Percentiles rank a stretch among this genome's conserved stretches.
These are phyloP conservation scores for Drosophila mojavensis DNA, from an alignment of 1,140 invertebrate genomes.

Conservation along the genomic window DNA sequence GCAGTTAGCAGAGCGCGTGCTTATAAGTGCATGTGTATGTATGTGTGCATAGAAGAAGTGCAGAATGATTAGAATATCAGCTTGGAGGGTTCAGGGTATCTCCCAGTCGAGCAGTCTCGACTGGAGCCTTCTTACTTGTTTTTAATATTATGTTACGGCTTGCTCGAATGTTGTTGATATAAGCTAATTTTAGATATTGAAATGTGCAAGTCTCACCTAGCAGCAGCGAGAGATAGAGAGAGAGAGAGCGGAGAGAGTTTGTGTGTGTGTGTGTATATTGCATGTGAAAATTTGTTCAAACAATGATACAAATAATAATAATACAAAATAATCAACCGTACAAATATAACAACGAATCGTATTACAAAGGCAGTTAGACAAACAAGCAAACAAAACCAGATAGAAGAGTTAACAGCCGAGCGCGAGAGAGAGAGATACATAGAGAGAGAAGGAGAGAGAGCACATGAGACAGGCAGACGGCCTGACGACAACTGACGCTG, in stretches of 20 bases:
- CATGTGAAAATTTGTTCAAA: slow-evolving; percentile 79
- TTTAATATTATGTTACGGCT: slow-evolving; percentile 9
- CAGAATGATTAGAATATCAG: too few relatives aligned
- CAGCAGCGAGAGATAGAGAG: not conserved
- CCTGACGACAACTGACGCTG: slow-evolving; percentile 71
- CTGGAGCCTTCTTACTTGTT: too few relatives aligned
- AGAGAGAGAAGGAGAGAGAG: slow-evolving; percentile 2
- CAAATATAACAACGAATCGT: slow-evolving; percentile 66
- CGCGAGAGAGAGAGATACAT: not conserved
- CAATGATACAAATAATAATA: slow-evolving; percentile 58
- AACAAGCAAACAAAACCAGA: slow-evolving; percentile 61
- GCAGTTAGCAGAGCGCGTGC: too few relatives aligned
- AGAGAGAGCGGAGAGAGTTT: not conserved
- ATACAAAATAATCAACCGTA: slow-evolving; percentile 79
- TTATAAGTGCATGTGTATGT: too few relatives aligned
- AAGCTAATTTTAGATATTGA: slow-evolving; percentile 62
- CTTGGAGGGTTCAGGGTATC: too few relatives aligned
- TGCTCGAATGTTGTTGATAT: slow-evolving; percentile 59
- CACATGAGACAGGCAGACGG: slow-evolving; percentile 56
- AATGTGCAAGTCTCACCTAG: slow-evolving; percentile 6
- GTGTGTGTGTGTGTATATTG: slow-evolving; percentile 30
- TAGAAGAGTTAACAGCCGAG: slow-evolving; percentile 6
- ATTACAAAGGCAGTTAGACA: slow-evolving; percentile 78
- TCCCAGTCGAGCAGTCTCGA: too few relatives aligned
- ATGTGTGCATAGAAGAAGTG: too few relatives aligned